phyloP scores from a whole-genome alignment of 2,113 vertebrate genomes.

The Rhea americana region DNA sequence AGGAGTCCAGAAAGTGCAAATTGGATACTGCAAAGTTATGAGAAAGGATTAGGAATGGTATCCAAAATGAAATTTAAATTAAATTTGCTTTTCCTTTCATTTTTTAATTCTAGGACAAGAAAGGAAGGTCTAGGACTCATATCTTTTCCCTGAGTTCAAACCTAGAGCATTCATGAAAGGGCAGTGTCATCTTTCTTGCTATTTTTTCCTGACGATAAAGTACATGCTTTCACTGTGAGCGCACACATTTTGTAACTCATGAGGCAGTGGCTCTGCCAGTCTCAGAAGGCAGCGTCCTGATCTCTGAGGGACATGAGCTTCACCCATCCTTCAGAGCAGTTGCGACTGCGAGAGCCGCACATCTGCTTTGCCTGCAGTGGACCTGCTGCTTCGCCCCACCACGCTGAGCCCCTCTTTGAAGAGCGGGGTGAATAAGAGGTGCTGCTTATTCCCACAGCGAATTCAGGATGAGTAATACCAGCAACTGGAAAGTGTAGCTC shows the following conservation, averaged over 20 bases:
- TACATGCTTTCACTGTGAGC: background rate
- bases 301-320: background rate
- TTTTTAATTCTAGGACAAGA: background rate
- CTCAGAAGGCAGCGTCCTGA: background rate
- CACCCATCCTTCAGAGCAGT: background rate
- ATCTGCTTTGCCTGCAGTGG: background rate
- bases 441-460: background rate
- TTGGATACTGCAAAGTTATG: background rate
- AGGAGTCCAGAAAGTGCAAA: background rate
- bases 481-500: rapidly evolving
- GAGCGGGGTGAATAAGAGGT: background rate
- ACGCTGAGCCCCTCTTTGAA: background rate
- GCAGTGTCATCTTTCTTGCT: background rate
- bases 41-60: background rate
- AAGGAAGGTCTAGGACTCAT: background rate
- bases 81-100: rapidly evolving
- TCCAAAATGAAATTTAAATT: background rate
- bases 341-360: background rate
- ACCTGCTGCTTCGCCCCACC: background rate
- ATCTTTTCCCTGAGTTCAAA: background rate
- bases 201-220: background rate
- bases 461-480: background rate
- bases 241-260: background rate
- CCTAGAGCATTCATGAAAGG: background rate
- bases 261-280: background rate